These are phyloP conservation scores for Lamellibrachia luymesi DNA, from an alignment of 1,140 invertebrate genomes.

Conservation along the genomic window DNA sequence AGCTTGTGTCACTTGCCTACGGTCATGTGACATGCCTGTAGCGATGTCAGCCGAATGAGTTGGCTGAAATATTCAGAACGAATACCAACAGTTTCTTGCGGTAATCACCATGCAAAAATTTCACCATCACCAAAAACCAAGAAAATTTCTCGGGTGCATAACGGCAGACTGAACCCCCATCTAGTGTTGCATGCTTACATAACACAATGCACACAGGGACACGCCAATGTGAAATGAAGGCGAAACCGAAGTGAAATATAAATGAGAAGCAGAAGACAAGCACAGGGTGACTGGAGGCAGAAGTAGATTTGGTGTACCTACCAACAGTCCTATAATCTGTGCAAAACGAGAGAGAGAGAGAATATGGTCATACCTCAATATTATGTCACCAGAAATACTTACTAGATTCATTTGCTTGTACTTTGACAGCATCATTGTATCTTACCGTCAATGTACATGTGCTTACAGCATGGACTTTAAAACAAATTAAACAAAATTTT, in stretches of 20 bases:
- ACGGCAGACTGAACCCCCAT: neutral
- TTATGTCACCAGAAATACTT: neutral
- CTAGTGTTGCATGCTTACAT: neutral
- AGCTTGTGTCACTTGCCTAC: too few species aligned
- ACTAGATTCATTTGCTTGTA: neutral
- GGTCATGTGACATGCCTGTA: too few species aligned
- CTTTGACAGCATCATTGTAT: neutral
- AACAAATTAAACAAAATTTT: neutral
- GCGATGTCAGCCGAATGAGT: too few species aligned
- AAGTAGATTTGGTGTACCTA: constrained; percentile 30
- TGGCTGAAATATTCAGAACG: too few species aligned
- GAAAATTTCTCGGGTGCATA: neutral
- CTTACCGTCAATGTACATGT: neutral
- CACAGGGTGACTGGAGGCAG: neutral
- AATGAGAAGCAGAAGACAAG: neutral
- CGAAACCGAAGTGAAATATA: neutral
- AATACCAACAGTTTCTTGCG: too few species aligned
- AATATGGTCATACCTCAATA: constrained; percentile 17
- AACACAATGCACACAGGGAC: neutral
- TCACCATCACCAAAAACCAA: too few species aligned
- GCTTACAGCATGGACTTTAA: neutral
- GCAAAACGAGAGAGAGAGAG: constrained; percentile 17
- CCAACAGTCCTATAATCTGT: constrained; percentile 44
- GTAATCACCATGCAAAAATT: too few species aligned
- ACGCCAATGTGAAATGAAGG: neutral